These are phyloP conservation scores for Neodon shergylaensis DNA, from an alignment of 2,113 vertebrate species.

Conservation along the genomic window DNA sequence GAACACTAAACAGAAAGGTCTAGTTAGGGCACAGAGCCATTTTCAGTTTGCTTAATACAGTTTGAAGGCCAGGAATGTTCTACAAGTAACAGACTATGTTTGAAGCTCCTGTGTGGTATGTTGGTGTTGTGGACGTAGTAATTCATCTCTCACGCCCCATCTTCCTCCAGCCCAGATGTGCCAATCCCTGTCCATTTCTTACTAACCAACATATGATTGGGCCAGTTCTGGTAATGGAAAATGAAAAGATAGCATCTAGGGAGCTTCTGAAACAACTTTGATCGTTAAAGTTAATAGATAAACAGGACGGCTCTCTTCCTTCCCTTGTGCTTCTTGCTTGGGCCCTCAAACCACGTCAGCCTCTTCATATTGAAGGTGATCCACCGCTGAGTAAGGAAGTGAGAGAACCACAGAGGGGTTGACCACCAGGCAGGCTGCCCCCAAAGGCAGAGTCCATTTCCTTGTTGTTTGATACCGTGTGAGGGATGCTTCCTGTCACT, in stretches of 20 bases:
- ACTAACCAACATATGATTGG: not conserved
- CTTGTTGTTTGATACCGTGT: not conserved
- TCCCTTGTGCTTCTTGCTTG: not conserved
- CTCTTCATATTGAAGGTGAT: not conserved
- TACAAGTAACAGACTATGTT: not conserved
- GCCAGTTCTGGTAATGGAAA: not conserved
- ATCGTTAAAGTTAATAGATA: not conserved
- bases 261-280: not conserved
- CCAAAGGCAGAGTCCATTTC: not conserved
- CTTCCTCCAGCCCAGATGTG: not conserved
- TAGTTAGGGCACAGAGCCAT: not conserved
- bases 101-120: not conserved
- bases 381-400: not conserved
- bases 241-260: not conserved
- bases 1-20: not conserved
- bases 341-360: not conserved
- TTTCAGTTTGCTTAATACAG: not conserved
- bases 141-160: not conserved
- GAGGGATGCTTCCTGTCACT: not conserved
- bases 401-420: not conserved
- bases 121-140: not conserved
- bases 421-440: not conserved
- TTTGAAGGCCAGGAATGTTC: not conserved
- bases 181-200: not conserved
- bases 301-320: not conserved